Base-by-base conservation (phyloP, 2,888 invertebrate species). In the Drosophila phalerata region DNA sequence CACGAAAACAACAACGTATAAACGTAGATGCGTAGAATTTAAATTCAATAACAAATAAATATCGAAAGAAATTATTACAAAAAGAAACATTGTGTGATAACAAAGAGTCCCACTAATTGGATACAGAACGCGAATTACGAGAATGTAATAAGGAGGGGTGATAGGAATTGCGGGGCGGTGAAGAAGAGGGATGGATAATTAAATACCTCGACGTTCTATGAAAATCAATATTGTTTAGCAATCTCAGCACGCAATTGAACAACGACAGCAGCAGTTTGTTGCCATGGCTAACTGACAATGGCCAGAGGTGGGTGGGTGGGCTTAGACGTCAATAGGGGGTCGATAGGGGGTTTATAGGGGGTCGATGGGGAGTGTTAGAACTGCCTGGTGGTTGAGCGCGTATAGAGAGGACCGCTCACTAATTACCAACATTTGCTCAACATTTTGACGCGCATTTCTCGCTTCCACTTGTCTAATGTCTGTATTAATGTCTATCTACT, bases 161-260 rank as follows among this genome's bases (percentile, higher is more conserved):
- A 22, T 22, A 38, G 13, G 37, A 42, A 22, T 9, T 28, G 13
- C 3, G 40, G 25, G 11, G 15, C 11, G 11, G 28, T 13, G 0
- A 0, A 1, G 9, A 38, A 32, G 15, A 0, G 28, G 19, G 15
- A 10, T 32, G 61, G 45, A 63, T 85, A 65, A 85, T 82, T 77
- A 77, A 82, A 84, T 73, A 72, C 79, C 58, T 55, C 45, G 47
- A 60, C 69, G 56, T 70, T 40, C 56, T 60, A 73, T 58, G 61
- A 68, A 85, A 84, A 87, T 84, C 87, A 83, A 88, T 88, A 76
- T 73, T 71, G 68, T 40, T 85, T 68, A 80, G 69, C 61, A 83
- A 77, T 85, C 81, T 70, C 67, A 56, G 67, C 86, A 83, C 81
- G 81, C 88, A 88, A 82, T 79, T 79, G 66, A 62, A 40, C 63